These are phyloP conservation scores for Leptatherina wallacei DNA, from an alignment of 2,797 vertebrate species.

Conservation along the genomic window DNA sequence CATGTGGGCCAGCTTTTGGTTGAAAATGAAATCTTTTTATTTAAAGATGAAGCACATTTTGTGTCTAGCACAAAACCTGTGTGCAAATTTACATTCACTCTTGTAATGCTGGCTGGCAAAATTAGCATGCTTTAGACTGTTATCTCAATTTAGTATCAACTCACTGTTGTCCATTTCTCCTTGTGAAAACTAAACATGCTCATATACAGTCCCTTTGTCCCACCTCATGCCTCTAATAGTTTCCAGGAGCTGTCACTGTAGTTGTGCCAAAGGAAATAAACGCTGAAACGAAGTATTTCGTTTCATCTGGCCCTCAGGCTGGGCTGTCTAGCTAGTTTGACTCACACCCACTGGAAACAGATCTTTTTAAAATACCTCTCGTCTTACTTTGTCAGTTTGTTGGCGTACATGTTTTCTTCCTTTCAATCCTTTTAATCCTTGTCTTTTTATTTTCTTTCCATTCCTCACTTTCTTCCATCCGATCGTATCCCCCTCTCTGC, in stretches of 20 bases:
- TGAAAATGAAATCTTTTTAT: constrained; percentile 5
- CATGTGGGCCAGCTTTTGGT: not conserved
- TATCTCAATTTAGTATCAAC: not conserved
- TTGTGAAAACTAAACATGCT: constrained; percentile 38
- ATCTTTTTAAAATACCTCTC: constrained; percentile 30
- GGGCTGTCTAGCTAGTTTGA: constrained; percentile 49
- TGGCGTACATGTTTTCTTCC: constrained; percentile 24
- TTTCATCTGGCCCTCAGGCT: constrained; percentile 47
- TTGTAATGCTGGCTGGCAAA: not conserved
- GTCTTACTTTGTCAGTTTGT: constrained; percentile 31
- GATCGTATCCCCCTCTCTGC: not conserved
- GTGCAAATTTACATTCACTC: not conserved
- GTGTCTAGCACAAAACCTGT: constrained; percentile 9
- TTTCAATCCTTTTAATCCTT: constrained; percentile 34
- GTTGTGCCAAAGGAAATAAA: constrained; percentile 69
- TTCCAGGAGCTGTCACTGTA: constrained; percentile 68
- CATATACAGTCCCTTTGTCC: constrained; percentile 27
- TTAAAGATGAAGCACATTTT: constrained; percentile 6
- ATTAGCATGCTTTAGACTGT: constrained; percentile 35
- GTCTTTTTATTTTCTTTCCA: constrained; percentile 25
- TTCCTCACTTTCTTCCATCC: constrained; percentile 14
- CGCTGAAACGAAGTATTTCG: constrained; percentile 52
- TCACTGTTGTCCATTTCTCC: constrained; percentile 38
- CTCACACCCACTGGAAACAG: constrained; percentile 41
- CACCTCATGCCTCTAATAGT: constrained; percentile 61